Evolutionary conservation across 2,888 invertebrate species (phyloP), one percentile per base, ranked within the genome.

Genomic region (Pristionchus exspectatus): DNA sequence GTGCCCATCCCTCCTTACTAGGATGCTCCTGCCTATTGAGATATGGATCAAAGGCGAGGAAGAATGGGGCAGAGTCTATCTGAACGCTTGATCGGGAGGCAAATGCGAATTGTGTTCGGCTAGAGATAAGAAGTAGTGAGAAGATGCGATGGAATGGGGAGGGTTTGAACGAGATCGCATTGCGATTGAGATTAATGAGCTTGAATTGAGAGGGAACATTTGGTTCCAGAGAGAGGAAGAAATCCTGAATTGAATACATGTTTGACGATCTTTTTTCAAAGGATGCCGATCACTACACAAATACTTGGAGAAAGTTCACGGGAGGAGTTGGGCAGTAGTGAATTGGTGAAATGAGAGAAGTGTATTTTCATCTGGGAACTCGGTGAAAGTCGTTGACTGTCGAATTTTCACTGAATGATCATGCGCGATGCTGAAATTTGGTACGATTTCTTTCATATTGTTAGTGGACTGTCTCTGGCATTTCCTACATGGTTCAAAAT

Each of bases 41-140:
- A 77, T 77, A 44, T 7, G 21, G 44, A 77, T 77, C 77, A 44
- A 38, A 38, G 21, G 50, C 77, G 77, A 77, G 72, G 72, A 77
- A 24, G 77, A 77, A 77, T 77, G 77, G 77, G 54, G 84, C 59
- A 44, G 30, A 27, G 56, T 21, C 84, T 84, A 84, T 84, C 84
- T 84, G 84, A 59, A 59, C 84, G 84, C 84, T 84, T 84, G 84
- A 84, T 84, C 84, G 30, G 21, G 84, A 84, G 54, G 18, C 56
- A 56, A 54, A 30, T 18, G 30, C 84, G 84, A 56, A 56, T 54
- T 54, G 38, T 38, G 77, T 77, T 84, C 56, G 84, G 30, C 30
- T 38, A 38, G 18, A 18, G 54, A 38, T 18, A 54, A 50, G 84
- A 56, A 50, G 33, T 7, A 54, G 56, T 84, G 84, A 56, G 50